Evolutionary conservation across 2,797 vertebrate genomes (phyloP), one percentile per base, ranked within the genome.

Genomic region (Zalophus californianus): DNA sequence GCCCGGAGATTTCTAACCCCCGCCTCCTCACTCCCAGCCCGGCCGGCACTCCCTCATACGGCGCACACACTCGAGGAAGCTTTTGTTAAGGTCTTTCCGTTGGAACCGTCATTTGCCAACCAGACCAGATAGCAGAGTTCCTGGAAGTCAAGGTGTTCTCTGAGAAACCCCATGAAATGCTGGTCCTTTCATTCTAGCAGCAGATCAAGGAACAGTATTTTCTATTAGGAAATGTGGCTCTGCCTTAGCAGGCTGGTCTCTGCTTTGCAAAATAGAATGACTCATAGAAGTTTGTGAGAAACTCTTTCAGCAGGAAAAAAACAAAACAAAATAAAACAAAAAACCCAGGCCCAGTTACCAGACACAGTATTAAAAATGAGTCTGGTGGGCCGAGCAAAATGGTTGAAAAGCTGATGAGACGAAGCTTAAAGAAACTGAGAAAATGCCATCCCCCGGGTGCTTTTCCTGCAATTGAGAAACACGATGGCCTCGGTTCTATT

Each of bases 301-400:
- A 72, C 27, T 29, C 38, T 70, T 94, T 86, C 58, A 73, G 73
- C 66, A 91, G 44, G 54, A 8, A 52, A 44, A 89, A 48, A 73
- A 73, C 44, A 44, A 75, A 70, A 70, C 66, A 73, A 90, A 78
- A 75, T 84, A 64, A 4, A 85, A 78, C 9, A 75, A 91, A 64
- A 4, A 85, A 68, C 7, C 7, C 83, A 73, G 97, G 87, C 72
- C 72, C 20, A 8, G 44, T 84, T 87, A 94, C 44, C 60, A 82
- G 68, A 70, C 52, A 56, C 29, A 87, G 87, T 73, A 94, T 89
- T 94, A 93, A 93, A 97, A 91, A 80, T 56, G 80, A 87, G 94
- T 93, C 89, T 79, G 68, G 56, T 50, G 32, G 41, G 64, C 86
- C 95, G 60, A 94, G 77, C 86, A 73, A 91, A 87, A 78, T 23